A percentile compares a stretch with the other conserved stretches of the same genome.
phyloP scores from a whole-genome alignment of 2,113 vertebrate species.

The Piprites chloris region DNA sequence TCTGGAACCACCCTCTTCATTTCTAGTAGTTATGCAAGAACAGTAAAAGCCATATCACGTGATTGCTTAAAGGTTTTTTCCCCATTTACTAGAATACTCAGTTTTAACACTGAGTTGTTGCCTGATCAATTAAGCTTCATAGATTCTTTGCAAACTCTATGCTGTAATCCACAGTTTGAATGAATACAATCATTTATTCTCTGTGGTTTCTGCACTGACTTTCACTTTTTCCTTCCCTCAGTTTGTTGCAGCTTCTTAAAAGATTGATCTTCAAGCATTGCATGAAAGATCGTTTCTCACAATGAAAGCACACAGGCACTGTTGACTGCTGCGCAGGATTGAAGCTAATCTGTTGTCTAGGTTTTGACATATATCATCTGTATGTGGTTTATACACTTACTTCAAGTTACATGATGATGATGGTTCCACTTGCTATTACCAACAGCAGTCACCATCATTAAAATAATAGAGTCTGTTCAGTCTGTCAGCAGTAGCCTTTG shows the following conservation, averaged over 20 bases:
- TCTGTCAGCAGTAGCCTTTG: not conserved
- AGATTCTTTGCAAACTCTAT: not conserved
- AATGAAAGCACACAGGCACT: not conserved
- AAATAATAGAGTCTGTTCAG: not conserved
- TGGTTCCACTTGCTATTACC: not conserved
- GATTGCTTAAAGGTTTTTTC: not conserved
- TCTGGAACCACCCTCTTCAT: not conserved
- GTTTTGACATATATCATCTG: not conserved
- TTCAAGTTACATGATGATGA: not conserved
- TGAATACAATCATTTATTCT: not conserved
- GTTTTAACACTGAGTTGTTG: not conserved
- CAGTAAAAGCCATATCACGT: not conserved
- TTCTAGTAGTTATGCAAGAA: not conserved
- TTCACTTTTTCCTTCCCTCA: not conserved
- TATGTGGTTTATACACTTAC: not conserved
- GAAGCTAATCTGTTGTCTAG: not conserved
- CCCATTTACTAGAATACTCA: not conserved
- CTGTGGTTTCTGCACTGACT: not conserved
- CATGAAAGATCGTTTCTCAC: not conserved
- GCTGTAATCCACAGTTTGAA: not conserved
- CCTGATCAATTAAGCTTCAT: not conserved
- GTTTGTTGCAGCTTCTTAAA: not conserved
- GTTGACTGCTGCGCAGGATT: not conserved
- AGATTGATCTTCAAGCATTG: not conserved
- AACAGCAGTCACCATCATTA: not conserved